Percentiles rank a stretch among this genome's conserved stretches.
Evolutionary conservation across 2,888 invertebrate species (phyloP).

Genomic region (Alentia gelatinosa): DNA sequence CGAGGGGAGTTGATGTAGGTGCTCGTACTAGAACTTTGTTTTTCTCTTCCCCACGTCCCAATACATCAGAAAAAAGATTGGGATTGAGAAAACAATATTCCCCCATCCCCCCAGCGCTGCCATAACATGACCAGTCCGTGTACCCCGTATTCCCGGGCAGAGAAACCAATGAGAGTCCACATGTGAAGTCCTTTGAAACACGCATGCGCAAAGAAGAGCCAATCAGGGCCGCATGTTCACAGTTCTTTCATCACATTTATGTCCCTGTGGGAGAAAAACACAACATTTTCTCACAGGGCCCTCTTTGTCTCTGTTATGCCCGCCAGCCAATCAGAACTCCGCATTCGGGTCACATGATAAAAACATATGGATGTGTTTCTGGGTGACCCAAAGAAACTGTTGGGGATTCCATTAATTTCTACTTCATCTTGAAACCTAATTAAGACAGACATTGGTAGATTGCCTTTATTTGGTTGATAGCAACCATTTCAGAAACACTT

Average conservation of each 20-base stretch:
- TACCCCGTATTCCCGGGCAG: too few relatives aligned
- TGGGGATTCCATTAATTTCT: background rate
- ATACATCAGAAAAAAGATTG: too few relatives aligned
- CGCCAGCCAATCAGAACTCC: background rate
- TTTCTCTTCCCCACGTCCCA: too few relatives aligned
- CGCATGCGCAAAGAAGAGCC: background rate
- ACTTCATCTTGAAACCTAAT: background rate
- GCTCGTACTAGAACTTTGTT: too few relatives aligned
- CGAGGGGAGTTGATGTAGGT: too few relatives aligned
- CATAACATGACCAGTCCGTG: too few relatives aligned
- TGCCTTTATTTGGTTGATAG: background rate
- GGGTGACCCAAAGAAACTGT: background rate
- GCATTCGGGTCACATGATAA: background rate
- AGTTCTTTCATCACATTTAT: background rate
- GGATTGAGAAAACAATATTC: too few relatives aligned
- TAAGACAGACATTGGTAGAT: background rate
- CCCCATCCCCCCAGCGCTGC: too few relatives aligned
- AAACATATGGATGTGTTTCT: background rate
- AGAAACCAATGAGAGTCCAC: too few relatives aligned
- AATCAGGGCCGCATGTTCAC: background rate
- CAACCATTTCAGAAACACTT: background rate
- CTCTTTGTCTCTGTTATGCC: background rate
- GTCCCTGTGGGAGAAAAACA: background rate
- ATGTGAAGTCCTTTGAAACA: background rate
- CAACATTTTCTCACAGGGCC: background rate